These are phyloP conservation scores for Synanthedon andrenaeformis DNA, from an alignment of 2,888 invertebrate species.

Conservation along the genomic window DNA sequence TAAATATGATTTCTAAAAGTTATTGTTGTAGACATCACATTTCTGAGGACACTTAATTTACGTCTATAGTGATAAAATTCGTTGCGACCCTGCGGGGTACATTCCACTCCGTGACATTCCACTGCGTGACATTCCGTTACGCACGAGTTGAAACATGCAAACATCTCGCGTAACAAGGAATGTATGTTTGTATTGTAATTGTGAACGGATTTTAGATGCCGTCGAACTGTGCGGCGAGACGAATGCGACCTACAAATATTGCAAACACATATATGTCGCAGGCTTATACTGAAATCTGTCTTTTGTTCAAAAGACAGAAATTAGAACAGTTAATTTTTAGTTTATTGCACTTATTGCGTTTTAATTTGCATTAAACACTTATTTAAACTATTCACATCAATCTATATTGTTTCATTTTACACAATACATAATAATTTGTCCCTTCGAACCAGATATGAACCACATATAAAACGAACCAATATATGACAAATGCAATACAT, in stretches of 20 bases:
- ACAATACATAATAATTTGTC: no score
- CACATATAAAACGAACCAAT: no score
- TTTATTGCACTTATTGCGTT: no score
- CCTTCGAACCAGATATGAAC: no score
- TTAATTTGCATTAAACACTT: no score
- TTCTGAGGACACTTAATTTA: slow-evolving; percentile 57
- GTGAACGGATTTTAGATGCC: slow-evolving; percentile 36
- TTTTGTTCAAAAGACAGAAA: no score
- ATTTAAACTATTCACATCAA: no score
- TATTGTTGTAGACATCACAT: slow-evolving; percentile 69
- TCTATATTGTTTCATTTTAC: no score
- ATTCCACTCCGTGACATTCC: neutral
- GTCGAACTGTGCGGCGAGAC: slow-evolving; percentile 60
- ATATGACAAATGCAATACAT: no score
- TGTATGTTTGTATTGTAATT: slow-evolving; percentile 37
- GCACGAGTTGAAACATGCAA: slow-evolving; percentile 24
- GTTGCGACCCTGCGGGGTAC: slow-evolving; percentile 44
- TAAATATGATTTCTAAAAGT: slow-evolving; percentile 40
- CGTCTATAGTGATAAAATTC: slow-evolving; percentile 58
- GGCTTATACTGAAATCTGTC: slow-evolving; percentile 3
- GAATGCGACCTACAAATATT: slow-evolving; percentile 44
- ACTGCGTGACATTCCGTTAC: slow-evolving; percentile 9
- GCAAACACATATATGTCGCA: slow-evolving; percentile 49
- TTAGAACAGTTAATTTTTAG: no score
- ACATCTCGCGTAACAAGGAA: slow-evolving; percentile 36